Conservation (phyloP, 2,888 invertebrate genomes). For the Agrochola circellaris region DNA sequence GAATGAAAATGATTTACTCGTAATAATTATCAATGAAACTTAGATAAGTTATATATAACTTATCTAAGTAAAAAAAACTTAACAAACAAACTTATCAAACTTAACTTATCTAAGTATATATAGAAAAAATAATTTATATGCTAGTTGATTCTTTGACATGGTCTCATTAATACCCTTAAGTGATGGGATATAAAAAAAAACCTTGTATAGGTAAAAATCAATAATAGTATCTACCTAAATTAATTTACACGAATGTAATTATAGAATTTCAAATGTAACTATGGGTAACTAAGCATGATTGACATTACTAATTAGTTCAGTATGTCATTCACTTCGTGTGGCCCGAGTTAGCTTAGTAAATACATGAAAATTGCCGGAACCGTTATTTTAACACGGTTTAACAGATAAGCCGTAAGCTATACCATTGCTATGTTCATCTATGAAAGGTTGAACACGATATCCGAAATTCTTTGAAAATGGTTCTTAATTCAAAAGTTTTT, state of each 20-base stretch:
- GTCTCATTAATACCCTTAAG: no score
- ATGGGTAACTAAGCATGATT: not conserved
- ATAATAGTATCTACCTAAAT: not conserved
- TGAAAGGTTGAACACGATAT: constrained; percentile 24
- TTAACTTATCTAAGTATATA: no score
- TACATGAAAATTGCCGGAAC: constrained; percentile 56
- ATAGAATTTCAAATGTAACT: constrained; percentile 7
- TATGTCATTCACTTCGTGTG: constrained; percentile 59
- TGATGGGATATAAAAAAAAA: no score
- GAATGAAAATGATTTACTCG: no score
- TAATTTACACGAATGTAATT: not conserved
- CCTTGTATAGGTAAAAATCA: not conserved
- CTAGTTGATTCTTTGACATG: no score
- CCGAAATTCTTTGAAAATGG: constrained; percentile 43
- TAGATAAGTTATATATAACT: no score
- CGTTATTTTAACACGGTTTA: constrained; percentile 61
- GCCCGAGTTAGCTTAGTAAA: constrained; percentile 36
- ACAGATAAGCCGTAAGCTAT: constrained; percentile 25
- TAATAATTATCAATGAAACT: no score
- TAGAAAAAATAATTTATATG: no score
- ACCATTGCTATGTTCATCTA: constrained; percentile 39
- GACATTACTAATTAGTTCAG: constrained; percentile 51
- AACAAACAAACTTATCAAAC: no score
- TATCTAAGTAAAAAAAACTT: no score
- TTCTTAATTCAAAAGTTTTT: constrained; percentile 20